These are phyloP conservation scores for Laterallus jamaicensis DNA, from an alignment of 2,113 vertebrate genomes.

Conservation along the genomic window DNA sequence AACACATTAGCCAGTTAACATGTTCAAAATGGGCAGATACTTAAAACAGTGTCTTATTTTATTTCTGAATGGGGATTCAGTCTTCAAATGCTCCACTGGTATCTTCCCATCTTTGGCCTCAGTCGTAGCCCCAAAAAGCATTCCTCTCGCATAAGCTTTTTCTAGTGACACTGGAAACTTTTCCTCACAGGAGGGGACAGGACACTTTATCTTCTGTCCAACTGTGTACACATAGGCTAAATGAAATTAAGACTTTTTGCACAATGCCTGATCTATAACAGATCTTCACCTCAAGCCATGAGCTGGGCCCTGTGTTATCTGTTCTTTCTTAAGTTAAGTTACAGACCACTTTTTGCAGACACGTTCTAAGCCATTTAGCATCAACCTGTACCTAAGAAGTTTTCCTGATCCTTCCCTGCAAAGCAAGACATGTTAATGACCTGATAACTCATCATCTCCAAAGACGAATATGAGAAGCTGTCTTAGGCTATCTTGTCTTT, in stretches of 20 bases:
- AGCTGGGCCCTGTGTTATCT: background rate
- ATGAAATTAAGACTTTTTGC: rapidly evolving
- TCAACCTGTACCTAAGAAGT: background rate
- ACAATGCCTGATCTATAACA: background rate
- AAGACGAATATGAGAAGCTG: background rate
- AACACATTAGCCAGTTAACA: rapidly evolving
- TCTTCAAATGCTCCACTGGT: background rate
- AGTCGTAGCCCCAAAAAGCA: background rate
- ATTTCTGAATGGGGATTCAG: background rate
- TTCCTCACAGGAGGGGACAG: background rate
- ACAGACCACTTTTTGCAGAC: background rate
- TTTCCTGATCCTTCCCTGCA: background rate
- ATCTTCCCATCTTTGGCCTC: background rate
- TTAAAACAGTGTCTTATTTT: background rate
- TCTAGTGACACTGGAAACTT: background rate
- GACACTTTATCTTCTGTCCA: background rate
- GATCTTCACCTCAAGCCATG: background rate
- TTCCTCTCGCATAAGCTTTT: background rate
- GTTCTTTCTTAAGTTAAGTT: background rate
- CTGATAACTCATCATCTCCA: background rate
- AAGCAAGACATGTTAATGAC: background rate
- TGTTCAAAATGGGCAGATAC: background rate
- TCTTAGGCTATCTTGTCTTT: background rate
- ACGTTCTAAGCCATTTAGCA: background rate
- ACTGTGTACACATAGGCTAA: background rate